Evolutionary conservation across 2,797 vertebrate species (phyloP).

Genomic region (Takifugu rubripes): DNA sequence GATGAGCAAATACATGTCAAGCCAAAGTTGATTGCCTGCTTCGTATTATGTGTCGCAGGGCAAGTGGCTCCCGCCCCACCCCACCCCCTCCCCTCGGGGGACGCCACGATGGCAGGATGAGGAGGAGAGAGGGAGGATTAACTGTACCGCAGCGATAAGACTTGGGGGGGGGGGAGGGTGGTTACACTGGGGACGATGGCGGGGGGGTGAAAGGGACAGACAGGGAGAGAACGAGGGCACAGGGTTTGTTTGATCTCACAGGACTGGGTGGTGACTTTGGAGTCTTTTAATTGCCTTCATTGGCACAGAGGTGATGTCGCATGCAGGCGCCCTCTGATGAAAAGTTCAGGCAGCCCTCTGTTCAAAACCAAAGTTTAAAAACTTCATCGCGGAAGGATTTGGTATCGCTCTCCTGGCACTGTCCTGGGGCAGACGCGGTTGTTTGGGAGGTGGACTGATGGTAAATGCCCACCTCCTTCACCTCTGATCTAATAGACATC

Average conservation of each 20-base stretch:
- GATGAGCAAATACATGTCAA: constrained; percentile 99
- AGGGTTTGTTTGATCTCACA: constrained; percentile 68
- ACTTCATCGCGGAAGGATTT: neutral
- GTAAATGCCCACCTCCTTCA: constrained; percentile 74
- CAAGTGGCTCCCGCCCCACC: constrained; percentile 81
- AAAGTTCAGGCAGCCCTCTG: constrained; percentile 18
- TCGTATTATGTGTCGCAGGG: constrained; percentile 94
- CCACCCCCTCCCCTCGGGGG: constrained; percentile 42
- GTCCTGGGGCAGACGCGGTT: constrained; percentile 52
- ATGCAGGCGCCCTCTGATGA: constrained; percentile 9
- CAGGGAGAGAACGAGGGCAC: constrained; percentile 43
- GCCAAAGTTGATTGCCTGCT: constrained; percentile 97
- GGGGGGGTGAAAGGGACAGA: constrained; percentile 39
- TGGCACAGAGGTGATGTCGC: constrained; percentile 47
- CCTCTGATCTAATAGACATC: constrained; percentile 79
- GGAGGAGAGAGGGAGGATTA: constrained; percentile 78
- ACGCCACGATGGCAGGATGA: constrained; percentile 48
- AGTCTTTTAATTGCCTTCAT: constrained; percentile 66
- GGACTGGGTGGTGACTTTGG: constrained; percentile 71
- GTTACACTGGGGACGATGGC: constrained; percentile 56
- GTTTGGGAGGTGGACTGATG: constrained; percentile 63
- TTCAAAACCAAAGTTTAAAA: constrained; percentile 29
- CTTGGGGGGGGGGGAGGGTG: constrained; percentile 47
- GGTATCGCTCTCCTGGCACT: constrained; percentile 26
- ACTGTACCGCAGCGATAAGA: constrained; percentile 83